A percentile compares a stretch with the other conserved stretches of the same genome.
Conservation (phyloP, 30 jellyfish, hydroid and myxozoan genomes). For the Rhopilema esculentum region DNA sequence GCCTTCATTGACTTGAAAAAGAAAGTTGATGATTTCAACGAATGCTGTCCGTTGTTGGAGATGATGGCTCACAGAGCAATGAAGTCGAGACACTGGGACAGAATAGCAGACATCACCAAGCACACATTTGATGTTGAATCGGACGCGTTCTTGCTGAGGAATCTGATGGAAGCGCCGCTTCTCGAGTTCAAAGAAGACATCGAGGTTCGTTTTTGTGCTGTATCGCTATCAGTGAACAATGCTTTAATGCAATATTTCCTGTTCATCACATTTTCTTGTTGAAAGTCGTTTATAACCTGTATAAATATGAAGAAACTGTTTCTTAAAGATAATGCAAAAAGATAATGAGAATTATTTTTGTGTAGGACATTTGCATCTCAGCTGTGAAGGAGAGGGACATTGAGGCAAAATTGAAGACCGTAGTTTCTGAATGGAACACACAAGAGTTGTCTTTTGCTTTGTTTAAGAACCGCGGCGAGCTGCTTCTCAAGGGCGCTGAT, state of each 20-base stretch:
- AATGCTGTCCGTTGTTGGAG: constrained; percentile 87
- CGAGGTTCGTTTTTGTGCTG: constrained; percentile 56
- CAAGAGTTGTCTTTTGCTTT: constrained; percentile 79
- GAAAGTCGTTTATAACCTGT: no score
- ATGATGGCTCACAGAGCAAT: constrained; percentile 90
- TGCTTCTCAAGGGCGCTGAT: constrained; percentile 78
- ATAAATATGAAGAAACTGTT: no score
- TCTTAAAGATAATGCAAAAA: no score
- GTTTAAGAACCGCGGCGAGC: constrained; percentile 87
- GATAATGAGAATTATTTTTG: background rate
- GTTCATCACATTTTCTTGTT: no score
- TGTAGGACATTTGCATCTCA: constrained; percentile 86
- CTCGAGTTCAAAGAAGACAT: constrained; percentile 84
- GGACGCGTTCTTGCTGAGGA: constrained; percentile 71
- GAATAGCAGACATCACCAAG: constrained; percentile 72
- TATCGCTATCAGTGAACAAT: background rate
- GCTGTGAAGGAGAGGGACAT: constrained; percentile 90
- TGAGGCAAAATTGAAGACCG: constrained; percentile 87
- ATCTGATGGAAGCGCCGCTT: constrained; percentile 89
- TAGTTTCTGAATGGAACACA: constrained; percentile 84
- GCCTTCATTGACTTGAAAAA: constrained; percentile 83
- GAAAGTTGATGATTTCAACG: constrained; percentile 84
- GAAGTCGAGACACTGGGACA: constrained; percentile 85
- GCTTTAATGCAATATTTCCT: no score
- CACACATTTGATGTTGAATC: constrained; percentile 77